Base-by-base conservation (phyloP, 2,113 vertebrate genomes). In the Lucifuga dentata region DNA sequence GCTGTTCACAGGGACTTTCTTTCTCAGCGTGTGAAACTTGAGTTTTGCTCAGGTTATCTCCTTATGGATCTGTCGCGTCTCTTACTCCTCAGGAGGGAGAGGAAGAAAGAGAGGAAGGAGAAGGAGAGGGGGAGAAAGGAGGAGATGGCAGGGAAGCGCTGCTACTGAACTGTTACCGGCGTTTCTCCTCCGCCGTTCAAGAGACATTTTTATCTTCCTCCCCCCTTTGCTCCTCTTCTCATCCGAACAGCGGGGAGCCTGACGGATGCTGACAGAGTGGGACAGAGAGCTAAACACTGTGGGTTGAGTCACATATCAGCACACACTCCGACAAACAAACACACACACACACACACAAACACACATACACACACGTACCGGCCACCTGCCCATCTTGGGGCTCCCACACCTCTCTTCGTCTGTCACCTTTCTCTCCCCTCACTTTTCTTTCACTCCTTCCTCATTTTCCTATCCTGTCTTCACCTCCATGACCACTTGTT, bases 231-330 rank as follows among this genome's bases (percentile, higher is more conserved):
- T 71, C 46, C 39, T 53, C 71, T 60, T 51, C 72, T 85, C 79
- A 69, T 83, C 66, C n/a, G 20, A 76, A 45, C 79, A 76, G 79
- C 36, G 8, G 80, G 78, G 62, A 84, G 73, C 79, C 68, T 57
- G 68, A 82, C 58, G 76, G 68, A 77, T 85, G 63, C 63, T 39
- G 52, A 33, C 39, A 45, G 39, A 59, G 46, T 26, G 46, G 81
- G 80, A 85, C 74, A 38, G 68, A 51, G 77, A 75, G 69, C 71
- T 81, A 75, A 84, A 86, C 67, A 80, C 82, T 56, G 66, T 68
- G 78, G 68, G 64, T 69, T 40, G 10, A 57, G 21, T 41, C 63
- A 56, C 78, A 59, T 19, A 62, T 46, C 26, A 39, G 58, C 76
- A 36, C 51, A 21, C 17, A 64, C 40, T 41, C 48, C 40, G 44